Base-by-base conservation (phyloP, 2,113 vertebrate species). In the Colius striatus region DNA sequence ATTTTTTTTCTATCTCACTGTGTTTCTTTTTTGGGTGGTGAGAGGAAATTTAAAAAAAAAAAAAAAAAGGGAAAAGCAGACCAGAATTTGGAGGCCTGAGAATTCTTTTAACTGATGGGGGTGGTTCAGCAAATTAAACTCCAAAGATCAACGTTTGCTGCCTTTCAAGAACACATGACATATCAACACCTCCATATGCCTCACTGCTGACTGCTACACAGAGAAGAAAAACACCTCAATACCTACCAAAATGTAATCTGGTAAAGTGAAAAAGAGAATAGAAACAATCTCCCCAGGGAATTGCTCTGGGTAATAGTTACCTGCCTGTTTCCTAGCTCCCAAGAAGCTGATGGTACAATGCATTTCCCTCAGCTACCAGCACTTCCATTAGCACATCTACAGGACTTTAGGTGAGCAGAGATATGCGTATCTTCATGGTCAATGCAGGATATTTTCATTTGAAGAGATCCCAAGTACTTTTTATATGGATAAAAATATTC, bases 351-450 rank as follows among this genome's bases (percentile, higher is more conserved):
- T 4, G 10, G 41, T 16, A n/a, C 11, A 38, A 66, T 5, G 36
- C 2, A 13, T 45, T 34, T 34, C 16, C 41, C 23, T 26, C 1
- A 0, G 2, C 6, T 4, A 19, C 45, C 61, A 86, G 48, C 53
- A 43, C 16, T 30, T 43, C 73, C 41, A 17, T 1, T 2, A 13
- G 8, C 77, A 34, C 50, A 25, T 21, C 73, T 30, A 43, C 23
- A 61, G 25, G 53, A 16, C 38, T 89, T 60, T 0, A 53, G 11
- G 7, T 26, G 50, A 75, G 70, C 61, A 54, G 65, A 55, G 25
- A n/a, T 2, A 34, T 0, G 4, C 22, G 58, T 19, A 63, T 19
- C 25, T 67, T 71, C 55, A 55, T 0, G 0, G 38, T 13, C 61
- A 57, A 13, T 71, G 60, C 10, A 48, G 29, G 36, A 5, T 27